Base-by-base conservation (phyloP, 2,113 vertebrate species). In the Agapornis roseicollis region DNA sequence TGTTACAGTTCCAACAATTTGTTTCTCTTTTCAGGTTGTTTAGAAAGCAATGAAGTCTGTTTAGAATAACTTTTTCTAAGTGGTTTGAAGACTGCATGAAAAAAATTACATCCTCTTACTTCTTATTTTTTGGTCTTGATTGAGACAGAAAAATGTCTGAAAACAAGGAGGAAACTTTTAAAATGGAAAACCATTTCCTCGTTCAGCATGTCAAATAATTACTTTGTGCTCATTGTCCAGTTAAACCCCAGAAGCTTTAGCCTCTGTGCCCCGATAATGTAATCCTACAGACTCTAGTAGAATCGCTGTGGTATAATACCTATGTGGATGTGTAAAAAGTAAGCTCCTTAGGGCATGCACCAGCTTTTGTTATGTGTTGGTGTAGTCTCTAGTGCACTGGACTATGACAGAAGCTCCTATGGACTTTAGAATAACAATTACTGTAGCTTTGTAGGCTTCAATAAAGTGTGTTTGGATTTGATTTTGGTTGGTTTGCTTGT, bases 391-490 rank as follows among this genome's bases (percentile, higher is more conserved):
- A 2, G 39, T n/a, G 29, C 46, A 17, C 18, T 18, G 29, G 17
- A 35, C 25, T 85, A 52, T 19, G 28, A 18, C n/a, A 17, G 5
- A 20, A 41, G 44, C 50, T 46, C 17, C 25, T 7, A 2, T 11
- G 31, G 9, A 2, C 31, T 33, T 76, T 4, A 13, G 4, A 25
- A 6, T 1, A 6, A 33, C 13, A 10, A 6, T 28, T 31, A 6
- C 13, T 22, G 5, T 11, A 41, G 33, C 9, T 15, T 1, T 6
- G 44, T 35, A 31, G 5, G 17, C 39, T 60, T 23, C 17, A 7
- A 1, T 16, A 27, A 17, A 0, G 8, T 13, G 10, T 5, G 5
- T 9, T 9, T 25, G 13, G 7, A 14, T 33, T 9, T 15, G 13
- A 22, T 1, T 4, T 23, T 22, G 3, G 4, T 41, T 22, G 3